Conservation (phyloP, 2,797 vertebrate genomes). For the Pseudochaenichthys georgianus region DNA sequence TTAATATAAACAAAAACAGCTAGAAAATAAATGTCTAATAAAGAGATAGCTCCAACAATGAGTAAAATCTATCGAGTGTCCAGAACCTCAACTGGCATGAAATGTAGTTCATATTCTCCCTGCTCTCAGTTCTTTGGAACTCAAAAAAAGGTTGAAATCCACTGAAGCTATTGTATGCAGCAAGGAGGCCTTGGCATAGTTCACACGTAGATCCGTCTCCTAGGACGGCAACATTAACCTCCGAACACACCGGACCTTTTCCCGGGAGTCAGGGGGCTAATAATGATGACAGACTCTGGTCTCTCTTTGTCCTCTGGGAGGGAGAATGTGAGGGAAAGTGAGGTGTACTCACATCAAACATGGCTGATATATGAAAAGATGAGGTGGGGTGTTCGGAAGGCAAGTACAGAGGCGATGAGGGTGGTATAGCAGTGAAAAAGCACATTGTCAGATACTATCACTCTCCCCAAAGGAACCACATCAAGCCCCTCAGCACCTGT, state of each 20-base stretch:
- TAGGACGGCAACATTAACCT: conserved; percentile 53
- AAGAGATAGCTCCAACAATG: too few species aligned
- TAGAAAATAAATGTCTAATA: too few species aligned
- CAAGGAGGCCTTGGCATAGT: conserved; percentile 29
- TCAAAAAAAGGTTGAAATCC: too few species aligned
- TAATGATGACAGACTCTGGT: conserved; percentile 59
- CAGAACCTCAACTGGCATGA: too few species aligned
- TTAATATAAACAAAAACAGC: too few species aligned
- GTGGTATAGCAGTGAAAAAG: conserved; percentile 62
- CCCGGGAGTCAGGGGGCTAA: conserved; percentile 16
- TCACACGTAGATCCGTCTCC: conserved; percentile 33
- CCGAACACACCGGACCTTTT: conserved; percentile 32
- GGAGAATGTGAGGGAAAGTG: conserved; percentile 20
- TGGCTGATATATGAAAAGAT: conserved; percentile 56
- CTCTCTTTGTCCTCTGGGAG: conserved; percentile 49
- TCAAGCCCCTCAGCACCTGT: conserved; percentile 70
- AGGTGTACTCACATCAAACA: conserved; percentile 45
- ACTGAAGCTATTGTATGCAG: neutral
- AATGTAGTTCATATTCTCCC: too few species aligned
- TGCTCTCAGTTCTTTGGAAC: too few species aligned
- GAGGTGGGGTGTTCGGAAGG: conserved; percentile 13
- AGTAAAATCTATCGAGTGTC: too few species aligned
- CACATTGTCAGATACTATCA: conserved; percentile 80
- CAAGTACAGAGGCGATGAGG: conserved; percentile 32
- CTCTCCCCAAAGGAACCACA: conserved; percentile 57